Evolutionary conservation across 2,113 vertebrate species (phyloP), one percentile per base, ranked within the genome.

Genomic region (Myiozetetes cayanensis): DNA sequence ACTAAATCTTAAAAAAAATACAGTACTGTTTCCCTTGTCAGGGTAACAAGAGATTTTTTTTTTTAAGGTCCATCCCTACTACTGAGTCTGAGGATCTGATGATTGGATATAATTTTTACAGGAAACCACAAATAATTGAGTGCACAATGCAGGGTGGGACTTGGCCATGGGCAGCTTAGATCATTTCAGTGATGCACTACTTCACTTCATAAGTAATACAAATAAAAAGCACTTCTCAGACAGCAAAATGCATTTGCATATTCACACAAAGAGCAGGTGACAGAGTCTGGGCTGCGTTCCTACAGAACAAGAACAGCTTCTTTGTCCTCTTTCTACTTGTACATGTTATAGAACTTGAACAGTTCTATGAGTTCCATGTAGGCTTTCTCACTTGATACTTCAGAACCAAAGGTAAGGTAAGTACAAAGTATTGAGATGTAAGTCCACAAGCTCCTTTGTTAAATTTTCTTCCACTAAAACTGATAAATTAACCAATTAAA

Each of bases 401-500:
- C 8, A 37, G 93, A 95, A 85, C 55, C 53, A 90, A 94, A 94
- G 70, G 80, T 93, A 96, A 67, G 67, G 55, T 87, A 88, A 74
- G 46, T 82, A 92, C 84, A 65, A 86, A 94, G 94, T 82, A 87
- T 6, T 55, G 65, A 93, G 89, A 67, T 78, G 75, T 78, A 62
- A 91, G 47, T 85, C 53, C 12, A 53, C 21, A 56, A 94, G 33
- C 30, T 55, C 13, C 33, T 87, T 78, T 6, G 2, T 56, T 87
- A 87, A 82, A 80, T 96, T 94, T 96, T 79, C 50, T 96, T 97
- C 58, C 44, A 58, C 87, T 96, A 87, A 43, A 15, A 19, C 56
- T 95, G 74, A 89, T 89, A 96, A 97, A 96, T 93, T 87, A 96
- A 41, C 83, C 87, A 94, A 94, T 96, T 97, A 96, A 96, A 95